phyloP scores from a whole-genome alignment of 2,113 vertebrate species.

The Sander lucioperca region DNA sequence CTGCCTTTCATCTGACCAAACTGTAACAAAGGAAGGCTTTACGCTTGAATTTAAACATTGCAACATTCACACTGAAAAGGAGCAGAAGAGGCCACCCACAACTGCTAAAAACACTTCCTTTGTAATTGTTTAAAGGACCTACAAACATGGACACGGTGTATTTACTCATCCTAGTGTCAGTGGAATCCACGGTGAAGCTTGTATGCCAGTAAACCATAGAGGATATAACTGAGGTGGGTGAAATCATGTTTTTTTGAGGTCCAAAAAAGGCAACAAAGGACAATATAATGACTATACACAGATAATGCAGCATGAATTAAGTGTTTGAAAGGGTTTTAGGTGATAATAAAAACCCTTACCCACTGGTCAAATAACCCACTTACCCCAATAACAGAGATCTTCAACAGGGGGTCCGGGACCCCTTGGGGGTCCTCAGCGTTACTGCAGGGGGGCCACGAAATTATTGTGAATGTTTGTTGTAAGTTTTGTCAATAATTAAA shows the following conservation, averaged over 20 bases:
- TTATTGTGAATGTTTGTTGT: too few relatives aligned
- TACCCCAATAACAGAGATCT: too few relatives aligned
- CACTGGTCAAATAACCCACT: too few relatives aligned
- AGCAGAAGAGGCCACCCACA: constrained; percentile 43
- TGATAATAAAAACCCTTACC: not conserved
- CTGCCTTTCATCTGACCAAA: constrained; percentile 6
- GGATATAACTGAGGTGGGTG: constrained; percentile 34
- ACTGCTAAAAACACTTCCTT: constrained; percentile 55
- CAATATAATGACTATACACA: not conserved
- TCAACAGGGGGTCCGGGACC: too few relatives aligned
- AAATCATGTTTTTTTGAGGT: constrained; percentile 6
- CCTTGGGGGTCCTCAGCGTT: too few relatives aligned
- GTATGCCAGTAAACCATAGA: constrained; percentile 30
- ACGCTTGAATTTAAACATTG: not conserved
- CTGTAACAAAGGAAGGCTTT: constrained; percentile 21
- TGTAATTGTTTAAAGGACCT: constrained; percentile 40
- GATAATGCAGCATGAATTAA: not conserved
- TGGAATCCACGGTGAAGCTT: constrained; percentile 16
- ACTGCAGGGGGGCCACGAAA: too few relatives aligned
- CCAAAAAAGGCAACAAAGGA: constrained; percentile 12
- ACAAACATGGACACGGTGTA: constrained; percentile 10
- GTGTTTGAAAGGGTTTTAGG: not conserved
- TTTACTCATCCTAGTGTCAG: constrained; percentile 32
- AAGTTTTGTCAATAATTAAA: too few relatives aligned
- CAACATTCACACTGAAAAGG: constrained; percentile 22